These are phyloP conservation scores for Melipona quadrifasciata DNA, from an alignment of 1,140 invertebrate genomes.

Conservation along the genomic window DNA sequence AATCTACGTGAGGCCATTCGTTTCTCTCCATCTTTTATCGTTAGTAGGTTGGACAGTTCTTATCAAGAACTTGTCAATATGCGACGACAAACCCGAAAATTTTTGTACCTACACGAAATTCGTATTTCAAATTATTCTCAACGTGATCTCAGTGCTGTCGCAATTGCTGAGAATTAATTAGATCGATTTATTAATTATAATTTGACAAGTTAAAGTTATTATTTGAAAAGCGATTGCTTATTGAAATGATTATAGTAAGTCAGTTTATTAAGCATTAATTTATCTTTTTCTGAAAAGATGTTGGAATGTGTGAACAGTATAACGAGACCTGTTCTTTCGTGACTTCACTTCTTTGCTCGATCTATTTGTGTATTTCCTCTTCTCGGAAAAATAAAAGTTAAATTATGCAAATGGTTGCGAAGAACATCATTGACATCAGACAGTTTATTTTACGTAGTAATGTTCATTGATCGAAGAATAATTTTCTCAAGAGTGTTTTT, in stretches of 20 bases:
- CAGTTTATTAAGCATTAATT: no score
- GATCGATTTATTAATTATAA: neutral
- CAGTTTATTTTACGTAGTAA: neutral
- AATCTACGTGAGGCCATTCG: slow-evolving; percentile 33
- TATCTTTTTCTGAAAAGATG: no score
- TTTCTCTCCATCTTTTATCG: slow-evolving; percentile 22
- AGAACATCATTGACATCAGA: neutral
- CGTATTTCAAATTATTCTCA: neutral
- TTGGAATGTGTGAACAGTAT: no score
- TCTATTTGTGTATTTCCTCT: neutral
- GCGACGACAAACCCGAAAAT: neutral
- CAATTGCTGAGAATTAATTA: neutral
- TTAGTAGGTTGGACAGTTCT: slow-evolving; percentile 33
- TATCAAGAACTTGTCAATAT: slow-evolving; percentile 29
- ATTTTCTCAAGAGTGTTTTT: neutral
- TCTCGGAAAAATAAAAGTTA: neutral
- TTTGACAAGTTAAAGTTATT: neutral
- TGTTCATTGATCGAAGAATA: neutral
- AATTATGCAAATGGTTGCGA: neutral
- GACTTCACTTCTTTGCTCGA: no score
- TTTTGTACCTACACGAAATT: neutral
- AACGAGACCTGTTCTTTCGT: no score
- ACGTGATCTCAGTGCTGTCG: neutral
- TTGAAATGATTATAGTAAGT: no score
- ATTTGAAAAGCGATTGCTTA: neutral